Evolutionary conservation across 2,888 invertebrate genomes (phyloP), one percentile per base, ranked within the genome.

Genomic region (Metopia argyrocephala): DNA sequence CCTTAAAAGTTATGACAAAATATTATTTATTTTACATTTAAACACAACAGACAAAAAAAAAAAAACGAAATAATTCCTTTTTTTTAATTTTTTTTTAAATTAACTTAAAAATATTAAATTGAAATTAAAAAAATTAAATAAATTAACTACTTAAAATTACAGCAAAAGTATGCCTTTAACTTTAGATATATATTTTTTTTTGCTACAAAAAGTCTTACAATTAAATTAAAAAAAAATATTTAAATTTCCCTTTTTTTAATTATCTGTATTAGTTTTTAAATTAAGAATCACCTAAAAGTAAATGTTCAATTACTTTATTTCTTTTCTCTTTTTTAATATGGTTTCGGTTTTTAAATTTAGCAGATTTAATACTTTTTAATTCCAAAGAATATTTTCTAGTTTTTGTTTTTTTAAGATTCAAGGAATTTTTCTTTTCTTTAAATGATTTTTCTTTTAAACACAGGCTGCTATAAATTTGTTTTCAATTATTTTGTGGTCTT

Each of bases 131-230:
- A 46, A 75, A 75, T 64, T 62, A 54, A 87, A 88, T 87, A 88
- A 87, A 86, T 87, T 87, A 87, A 86, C 87, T 87, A 87, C 87
- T 87, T 87, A 87, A 86, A 86, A 87, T 87, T 87, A 87, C 78
- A 86, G 85, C 85, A 87, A 87, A 82, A 78, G 59, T 73, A 52
- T 28, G 69, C 50, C 21, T 79, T 83, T 61, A 27, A 73, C 54
- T 78, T 68, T 27, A 62, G 61, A 31, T 23, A 66, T 48, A 27
- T 70, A 83, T 75, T 61, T 85, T 74, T 21, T 76, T 82, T 80
- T 64, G 54, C 76, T 76, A 79, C 75, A 70, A 75, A 73, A 73
- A 74, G 28, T 74, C 74, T 78, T 81, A 74, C 54, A 20, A 61
- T 20, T 69, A 50, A 68, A 59, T 52, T 66, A 28, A 75, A 75